Conservation (phyloP, 2,113 vertebrate genomes). For the Syngnathoides biaculeatus region DNA sequence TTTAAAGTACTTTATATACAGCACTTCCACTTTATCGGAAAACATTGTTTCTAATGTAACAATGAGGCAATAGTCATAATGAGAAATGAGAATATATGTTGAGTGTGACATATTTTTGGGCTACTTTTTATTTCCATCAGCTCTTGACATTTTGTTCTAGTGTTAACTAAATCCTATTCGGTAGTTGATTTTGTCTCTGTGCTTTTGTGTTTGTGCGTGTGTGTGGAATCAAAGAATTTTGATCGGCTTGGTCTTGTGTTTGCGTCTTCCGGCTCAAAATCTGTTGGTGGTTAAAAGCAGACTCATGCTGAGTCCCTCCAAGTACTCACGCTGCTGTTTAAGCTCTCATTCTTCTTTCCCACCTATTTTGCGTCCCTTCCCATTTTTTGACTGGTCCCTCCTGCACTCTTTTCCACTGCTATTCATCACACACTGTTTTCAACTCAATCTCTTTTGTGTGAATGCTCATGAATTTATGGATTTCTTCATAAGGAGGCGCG, state of each 20-base stretch:
- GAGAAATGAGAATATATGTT: too few relatives aligned
- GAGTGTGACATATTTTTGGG: slow-evolving; percentile 6
- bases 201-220: not conserved
- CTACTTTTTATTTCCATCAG: slow-evolving; percentile 8
- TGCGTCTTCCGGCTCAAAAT: slow-evolving; percentile 55
- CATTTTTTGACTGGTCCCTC: slow-evolving; percentile 10
- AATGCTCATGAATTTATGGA: slow-evolving; percentile 74
- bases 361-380: slow-evolving; percentile 15
- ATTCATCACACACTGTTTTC: slow-evolving; percentile 51
- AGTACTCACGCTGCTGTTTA: slow-evolving; percentile 53
- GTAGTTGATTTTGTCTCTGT: not conserved
- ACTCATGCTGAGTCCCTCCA: slow-evolving; percentile 58
- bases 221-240: slow-evolving; percentile 45
- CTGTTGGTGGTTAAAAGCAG: slow-evolving; percentile 56
- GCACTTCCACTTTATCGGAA: not conserved
- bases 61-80: not conserved
- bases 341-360: slow-evolving; percentile 28
- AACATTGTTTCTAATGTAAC: not conserved
- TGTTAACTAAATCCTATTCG: not conserved
- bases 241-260: slow-evolving; percentile 43
- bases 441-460: slow-evolving; percentile 56
- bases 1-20: not conserved
- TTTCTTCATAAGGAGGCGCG: slow-evolving; percentile 56
- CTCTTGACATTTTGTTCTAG: not conserved
- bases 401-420: slow-evolving; percentile 17